Evolutionary conservation across 2,113 vertebrate species (phyloP).

Genomic region (Zosterops hypoxanthus): DNA sequence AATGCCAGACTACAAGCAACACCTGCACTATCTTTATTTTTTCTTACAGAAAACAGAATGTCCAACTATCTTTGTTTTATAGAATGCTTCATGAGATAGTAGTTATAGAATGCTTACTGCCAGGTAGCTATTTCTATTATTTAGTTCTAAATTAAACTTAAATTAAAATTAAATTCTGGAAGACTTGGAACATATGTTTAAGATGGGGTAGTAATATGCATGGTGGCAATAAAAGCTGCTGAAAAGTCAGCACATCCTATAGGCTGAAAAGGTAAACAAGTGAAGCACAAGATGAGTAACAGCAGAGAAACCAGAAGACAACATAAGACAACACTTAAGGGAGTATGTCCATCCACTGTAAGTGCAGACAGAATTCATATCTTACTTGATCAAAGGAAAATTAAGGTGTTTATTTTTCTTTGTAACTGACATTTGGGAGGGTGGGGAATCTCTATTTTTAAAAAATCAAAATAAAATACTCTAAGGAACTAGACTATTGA

Average conservation of each 20-base stretch:
- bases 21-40: background rate
- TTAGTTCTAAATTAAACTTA: background rate
- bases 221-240: background rate
- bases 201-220: background rate
- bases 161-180: background rate
- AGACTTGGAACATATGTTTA: background rate
- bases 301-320: background rate
- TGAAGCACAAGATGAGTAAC: background rate
- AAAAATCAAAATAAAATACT: background rate
- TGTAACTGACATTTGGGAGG: background rate
- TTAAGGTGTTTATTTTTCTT: background rate
- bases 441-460: background rate
- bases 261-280: accelerated
- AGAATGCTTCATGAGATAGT: background rate
- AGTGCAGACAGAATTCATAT: background rate
- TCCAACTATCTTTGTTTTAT: background rate
- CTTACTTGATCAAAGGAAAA: background rate
- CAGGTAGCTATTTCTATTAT: background rate
- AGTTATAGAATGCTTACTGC: background rate
- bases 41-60: background rate
- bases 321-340: background rate
- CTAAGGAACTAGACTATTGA: background rate
- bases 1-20: background rate
- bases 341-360: background rate
- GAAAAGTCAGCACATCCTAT: background rate